Conservation (phyloP, 2,888 invertebrate species). For the Tupiocoris notatus region DNA sequence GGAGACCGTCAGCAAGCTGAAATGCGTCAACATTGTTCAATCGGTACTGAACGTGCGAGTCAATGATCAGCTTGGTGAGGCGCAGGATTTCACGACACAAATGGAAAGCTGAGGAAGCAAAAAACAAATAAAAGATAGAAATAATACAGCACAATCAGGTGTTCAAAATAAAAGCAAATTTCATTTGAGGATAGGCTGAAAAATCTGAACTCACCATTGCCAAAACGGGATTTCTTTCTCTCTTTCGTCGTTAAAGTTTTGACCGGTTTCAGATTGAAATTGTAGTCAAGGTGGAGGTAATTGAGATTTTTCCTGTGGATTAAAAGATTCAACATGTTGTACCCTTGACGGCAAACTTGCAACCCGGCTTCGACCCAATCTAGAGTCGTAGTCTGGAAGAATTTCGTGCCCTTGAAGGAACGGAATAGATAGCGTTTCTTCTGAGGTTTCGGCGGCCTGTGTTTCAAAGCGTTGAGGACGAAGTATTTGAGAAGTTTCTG, state of each 20-base stretch:
- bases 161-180: background rate
- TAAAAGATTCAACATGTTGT: slow-evolving; percentile 98
- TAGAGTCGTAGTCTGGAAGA: slow-evolving; percentile 98
- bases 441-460: slow-evolving; percentile 96
- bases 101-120: slow-evolving; percentile 88
- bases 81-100: slow-evolving; percentile 97
- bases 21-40: slow-evolving; percentile 99
- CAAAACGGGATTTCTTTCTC: slow-evolving; percentile 95
- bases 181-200: background rate
- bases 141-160: background rate
- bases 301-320: slow-evolving; percentile 99
- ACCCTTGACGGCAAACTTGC: slow-evolving; percentile 97
- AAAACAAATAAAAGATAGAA: background rate
- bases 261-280: slow-evolving; percentile 99
- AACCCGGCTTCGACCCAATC: slow-evolving; percentile 99
- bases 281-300: slow-evolving; percentile 98
- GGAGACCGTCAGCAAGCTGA: slow-evolving; percentile 95
- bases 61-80: slow-evolving; percentile 97
- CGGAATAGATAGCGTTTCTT: slow-evolving; percentile 98
- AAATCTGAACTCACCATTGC: slow-evolving; percentile 69
- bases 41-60: slow-evolving; percentile 98
- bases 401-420: slow-evolving; percentile 99
- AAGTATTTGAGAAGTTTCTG: slow-evolving; percentile 98
- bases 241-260: slow-evolving; percentile 99
- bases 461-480: slow-evolving; percentile 95